Conservation (phyloP, 2,113 vertebrate species). For the Psittacara wagleri region DNA sequence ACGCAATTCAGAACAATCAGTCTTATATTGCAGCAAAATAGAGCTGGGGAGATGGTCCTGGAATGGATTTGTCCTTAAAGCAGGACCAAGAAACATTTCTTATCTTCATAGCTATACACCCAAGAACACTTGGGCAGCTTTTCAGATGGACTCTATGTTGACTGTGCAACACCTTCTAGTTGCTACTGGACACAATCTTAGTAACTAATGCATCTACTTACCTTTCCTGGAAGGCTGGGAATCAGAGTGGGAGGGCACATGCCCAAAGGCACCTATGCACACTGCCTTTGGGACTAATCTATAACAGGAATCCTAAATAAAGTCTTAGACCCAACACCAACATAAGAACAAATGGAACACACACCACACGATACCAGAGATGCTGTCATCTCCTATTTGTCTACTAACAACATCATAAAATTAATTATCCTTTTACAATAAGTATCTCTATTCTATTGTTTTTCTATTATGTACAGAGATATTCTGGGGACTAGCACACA, state of each 20-base stretch:
- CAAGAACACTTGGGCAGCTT: background rate
- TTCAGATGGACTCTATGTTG: background rate
- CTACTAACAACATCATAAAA: background rate
- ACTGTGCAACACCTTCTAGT: background rate
- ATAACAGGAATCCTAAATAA: background rate
- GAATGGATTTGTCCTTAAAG: background rate
- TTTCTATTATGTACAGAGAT: background rate
- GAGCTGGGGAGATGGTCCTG: background rate
- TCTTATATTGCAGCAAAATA: background rate
- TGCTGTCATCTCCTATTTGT: background rate
- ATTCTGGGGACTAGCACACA: background rate
- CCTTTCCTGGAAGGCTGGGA: background rate
- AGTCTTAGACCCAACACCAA: background rate
- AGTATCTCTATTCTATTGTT: background rate
- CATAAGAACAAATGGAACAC: background rate
- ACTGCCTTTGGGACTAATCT: background rate
- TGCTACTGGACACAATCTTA: background rate
- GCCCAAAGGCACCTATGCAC: background rate
- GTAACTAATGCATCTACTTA: background rate
- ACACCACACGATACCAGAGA: background rate
- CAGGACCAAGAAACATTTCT: background rate
- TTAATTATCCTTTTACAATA: background rate
- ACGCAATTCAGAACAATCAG: background rate
- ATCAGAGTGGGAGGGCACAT: background rate
- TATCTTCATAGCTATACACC: background rate